A percentile compares a stretch with the other conserved stretches of the same genome.
Evolutionary conservation across 1,140 invertebrate species (phyloP).

Genomic region (Riptortus pedestris): DNA sequence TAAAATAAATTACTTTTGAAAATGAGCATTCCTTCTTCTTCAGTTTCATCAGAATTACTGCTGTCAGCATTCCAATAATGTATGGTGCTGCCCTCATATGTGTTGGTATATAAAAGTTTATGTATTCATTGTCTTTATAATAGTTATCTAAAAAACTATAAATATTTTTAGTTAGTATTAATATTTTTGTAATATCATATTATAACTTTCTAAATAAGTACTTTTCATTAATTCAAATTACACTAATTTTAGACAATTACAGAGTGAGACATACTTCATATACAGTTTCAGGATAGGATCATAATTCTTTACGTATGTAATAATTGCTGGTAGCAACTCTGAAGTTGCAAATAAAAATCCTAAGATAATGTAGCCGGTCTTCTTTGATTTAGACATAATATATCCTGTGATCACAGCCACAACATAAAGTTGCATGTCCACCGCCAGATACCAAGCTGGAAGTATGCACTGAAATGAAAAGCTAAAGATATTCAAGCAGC

Average conservation of each 20-base stretch:
- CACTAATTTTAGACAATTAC: too few species aligned
- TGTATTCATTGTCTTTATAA: slow-evolving; percentile 19
- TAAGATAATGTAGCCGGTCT: neutral
- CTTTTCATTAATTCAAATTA: too few species aligned
- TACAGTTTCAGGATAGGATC: neutral
- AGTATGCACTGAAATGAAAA: slow-evolving; percentile 45
- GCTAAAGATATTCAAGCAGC: neutral
- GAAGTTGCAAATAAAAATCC: neutral
- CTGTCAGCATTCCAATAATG: slow-evolving; percentile 50
- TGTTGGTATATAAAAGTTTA: slow-evolving; percentile 52
- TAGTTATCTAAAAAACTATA: slow-evolving; percentile 11
- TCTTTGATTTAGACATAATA: slow-evolving; percentile 10
- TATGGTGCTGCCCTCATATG: slow-evolving; percentile 58
- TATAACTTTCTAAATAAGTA: too few species aligned
- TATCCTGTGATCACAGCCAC: slow-evolving; percentile 42
- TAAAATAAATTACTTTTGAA: slow-evolving; percentile 33
- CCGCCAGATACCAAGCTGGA: slow-evolving; percentile 54
- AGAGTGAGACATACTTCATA: neutral
- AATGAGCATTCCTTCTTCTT: slow-evolving; percentile 45
- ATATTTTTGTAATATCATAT: too few species aligned
- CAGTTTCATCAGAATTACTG: slow-evolving; percentile 50
- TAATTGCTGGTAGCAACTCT: neutral
- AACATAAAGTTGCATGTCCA: slow-evolving; percentile 53
- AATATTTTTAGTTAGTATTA: neutral
- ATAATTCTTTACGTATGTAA: neutral